Conservation (phyloP, 2,113 vertebrate genomes). For the Entomyzon cyanotis region DNA sequence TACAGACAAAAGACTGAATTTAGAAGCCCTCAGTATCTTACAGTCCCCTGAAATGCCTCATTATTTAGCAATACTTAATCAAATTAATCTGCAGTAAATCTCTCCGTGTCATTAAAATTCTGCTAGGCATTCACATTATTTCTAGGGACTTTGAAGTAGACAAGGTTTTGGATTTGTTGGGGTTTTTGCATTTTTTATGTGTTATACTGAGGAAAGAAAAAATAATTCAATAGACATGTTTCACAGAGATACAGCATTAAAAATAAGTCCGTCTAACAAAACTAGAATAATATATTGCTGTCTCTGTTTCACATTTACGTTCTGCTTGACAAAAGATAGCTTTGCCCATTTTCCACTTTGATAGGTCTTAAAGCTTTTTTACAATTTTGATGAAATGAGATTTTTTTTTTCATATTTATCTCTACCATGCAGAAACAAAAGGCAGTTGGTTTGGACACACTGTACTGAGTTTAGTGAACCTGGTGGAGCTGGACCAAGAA, state of each 20-base stretch:
- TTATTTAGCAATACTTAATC: slow-evolving; percentile 6
- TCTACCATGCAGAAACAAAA: background rate
- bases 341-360: background rate
- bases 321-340: background rate
- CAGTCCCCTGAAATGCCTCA: background rate
- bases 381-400: background rate
- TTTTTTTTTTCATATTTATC: background rate
- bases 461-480: background rate
- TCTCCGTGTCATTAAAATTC: slow-evolving; percentile 16
- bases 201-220: background rate
- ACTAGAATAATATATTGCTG: background rate
- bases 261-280: background rate
- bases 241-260: background rate
- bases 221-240: background rate
- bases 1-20: background rate
- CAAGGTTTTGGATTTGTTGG: background rate
- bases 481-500: background rate
- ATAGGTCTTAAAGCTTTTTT: background rate
- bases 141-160: background rate
- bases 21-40: background rate
- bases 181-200: background rate
- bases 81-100: slow-evolving; percentile 33
- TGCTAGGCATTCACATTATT: background rate
- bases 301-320: background rate
- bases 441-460: background rate